phyloP scores from a whole-genome alignment of 1,140 invertebrate genomes.

The Drosophila punjabiensis region DNA sequence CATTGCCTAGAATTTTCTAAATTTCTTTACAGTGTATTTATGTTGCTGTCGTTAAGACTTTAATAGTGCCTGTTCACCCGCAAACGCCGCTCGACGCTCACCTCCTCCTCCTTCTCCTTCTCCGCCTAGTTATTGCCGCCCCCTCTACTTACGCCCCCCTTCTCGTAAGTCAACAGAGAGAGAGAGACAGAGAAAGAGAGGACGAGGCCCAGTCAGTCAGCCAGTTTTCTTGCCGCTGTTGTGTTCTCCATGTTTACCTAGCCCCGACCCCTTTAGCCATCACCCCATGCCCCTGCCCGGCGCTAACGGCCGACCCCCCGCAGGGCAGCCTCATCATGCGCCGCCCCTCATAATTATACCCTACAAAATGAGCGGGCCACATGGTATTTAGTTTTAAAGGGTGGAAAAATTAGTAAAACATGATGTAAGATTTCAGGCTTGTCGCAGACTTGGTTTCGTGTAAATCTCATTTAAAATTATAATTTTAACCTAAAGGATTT shows the following conservation, averaged over 20 bases:
- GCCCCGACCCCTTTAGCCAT: constrained; percentile 11
- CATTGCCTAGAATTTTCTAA: background rate
- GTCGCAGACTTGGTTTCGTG: background rate
- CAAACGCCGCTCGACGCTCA: constrained; percentile 13
- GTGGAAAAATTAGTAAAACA: constrained; percentile 16
- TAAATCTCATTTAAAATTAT: constrained; percentile 4
- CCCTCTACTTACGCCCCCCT: constrained; percentile 12
- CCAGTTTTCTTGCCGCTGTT: constrained; percentile 53
- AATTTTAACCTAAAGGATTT: background rate
- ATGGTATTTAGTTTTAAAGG: constrained; percentile 22
- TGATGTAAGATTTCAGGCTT: constrained; percentile 16
- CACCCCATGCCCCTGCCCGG: background rate
- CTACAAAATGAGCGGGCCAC: constrained; percentile 23
- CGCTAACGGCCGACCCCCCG: background rate
- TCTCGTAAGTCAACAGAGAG: constrained; percentile 64
- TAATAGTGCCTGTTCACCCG: constrained; percentile 59
- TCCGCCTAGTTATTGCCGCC: background rate
- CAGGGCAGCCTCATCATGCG: constrained; percentile 25
- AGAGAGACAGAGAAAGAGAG: background rate
- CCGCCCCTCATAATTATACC: constrained; percentile 40
- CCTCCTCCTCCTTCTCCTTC: background rate
- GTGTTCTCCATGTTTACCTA: constrained; percentile 70
- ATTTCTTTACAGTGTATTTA: constrained; percentile 4
- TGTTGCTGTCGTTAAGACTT: constrained; percentile 64
- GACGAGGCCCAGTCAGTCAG: constrained; percentile 51